phyloP scores from a whole-genome alignment of 2,888 invertebrate species.

The Limenitis camilla region DNA sequence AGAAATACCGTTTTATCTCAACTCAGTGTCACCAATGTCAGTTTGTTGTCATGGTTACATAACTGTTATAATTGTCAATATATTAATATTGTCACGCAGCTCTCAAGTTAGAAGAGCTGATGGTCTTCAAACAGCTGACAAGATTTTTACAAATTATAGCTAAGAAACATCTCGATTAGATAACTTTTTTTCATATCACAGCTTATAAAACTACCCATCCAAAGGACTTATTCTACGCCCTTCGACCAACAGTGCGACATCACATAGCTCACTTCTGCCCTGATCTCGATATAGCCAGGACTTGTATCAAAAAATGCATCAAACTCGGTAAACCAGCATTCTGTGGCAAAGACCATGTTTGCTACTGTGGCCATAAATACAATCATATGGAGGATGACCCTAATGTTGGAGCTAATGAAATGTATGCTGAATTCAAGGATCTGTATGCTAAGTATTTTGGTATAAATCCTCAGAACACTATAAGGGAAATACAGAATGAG shows the following conservation, averaged over 20 bases:
- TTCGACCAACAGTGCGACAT: slow-evolving; percentile 39
- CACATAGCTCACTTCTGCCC: slow-evolving; percentile 66
- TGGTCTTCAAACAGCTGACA: no score
- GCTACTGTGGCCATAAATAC: slow-evolving; percentile 59
- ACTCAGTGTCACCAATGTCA: no score
- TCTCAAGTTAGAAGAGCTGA: no score
- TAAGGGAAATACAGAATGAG: no score
- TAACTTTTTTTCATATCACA: no score
- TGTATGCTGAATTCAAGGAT: slow-evolving; percentile 42
- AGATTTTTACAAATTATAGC: no score
- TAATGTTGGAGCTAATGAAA: slow-evolving; percentile 19
- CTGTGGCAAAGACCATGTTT: slow-evolving; percentile 59
- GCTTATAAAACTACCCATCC: no score
- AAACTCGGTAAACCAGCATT: slow-evolving; percentile 50
- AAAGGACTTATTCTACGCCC: neutral
- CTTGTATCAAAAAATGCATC: slow-evolving; percentile 53
- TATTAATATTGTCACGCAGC: no score
- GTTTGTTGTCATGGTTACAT: no score
- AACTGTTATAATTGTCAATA: no score
- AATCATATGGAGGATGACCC: slow-evolving; percentile 16
- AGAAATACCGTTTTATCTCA: no score
- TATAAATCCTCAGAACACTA: slow-evolving; percentile 1
- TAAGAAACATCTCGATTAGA: no score
- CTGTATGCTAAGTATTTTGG: slow-evolving; percentile 57
- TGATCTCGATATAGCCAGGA: slow-evolving; percentile 41